Evolutionary conservation across 1,140 invertebrate species (phyloP).

Genomic region (Parasteatoda tepidariorum): DNA sequence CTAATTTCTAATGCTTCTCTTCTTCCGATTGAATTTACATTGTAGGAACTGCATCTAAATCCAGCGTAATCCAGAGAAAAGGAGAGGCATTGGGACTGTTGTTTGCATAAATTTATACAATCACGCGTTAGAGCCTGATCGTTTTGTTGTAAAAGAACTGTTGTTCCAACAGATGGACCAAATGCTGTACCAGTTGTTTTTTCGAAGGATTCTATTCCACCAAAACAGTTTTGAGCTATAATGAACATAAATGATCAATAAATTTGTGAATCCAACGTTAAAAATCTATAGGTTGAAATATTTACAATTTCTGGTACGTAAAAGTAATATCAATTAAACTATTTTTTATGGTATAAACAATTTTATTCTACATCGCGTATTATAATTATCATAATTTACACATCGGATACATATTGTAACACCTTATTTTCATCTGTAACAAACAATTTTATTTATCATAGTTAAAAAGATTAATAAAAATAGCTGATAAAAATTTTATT

Average conservation of each 20-base stretch:
- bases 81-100: conserved; percentile 68
- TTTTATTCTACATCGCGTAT: no score
- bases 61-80: conserved; percentile 70
- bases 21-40: conserved; percentile 65
- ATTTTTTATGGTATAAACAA: no score
- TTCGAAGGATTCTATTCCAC: conserved; percentile 71
- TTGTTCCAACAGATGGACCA: conserved; percentile 45
- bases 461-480: no score
- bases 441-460: no score
- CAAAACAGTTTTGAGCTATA: conserved; percentile 68
- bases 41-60: conserved; percentile 68
- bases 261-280: not conserved
- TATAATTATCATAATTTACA: no score
- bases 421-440: no score
- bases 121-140: conserved; percentile 70
- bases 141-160: conserved; percentile 67
- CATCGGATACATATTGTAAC: no score
- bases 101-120: conserved; percentile 70
- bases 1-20: conserved; percentile 67
- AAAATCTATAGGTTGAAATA: no score
- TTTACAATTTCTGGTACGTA: no score
- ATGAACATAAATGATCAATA: not conserved
- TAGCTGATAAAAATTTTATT: no score
- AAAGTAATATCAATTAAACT: no score
- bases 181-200: conserved; percentile 69